A percentile compares a stretch with the other conserved stretches of the same genome.
These are phyloP conservation scores for Helleia helle DNA, from an alignment of 2,888 invertebrate species.

Conservation along the genomic window DNA sequence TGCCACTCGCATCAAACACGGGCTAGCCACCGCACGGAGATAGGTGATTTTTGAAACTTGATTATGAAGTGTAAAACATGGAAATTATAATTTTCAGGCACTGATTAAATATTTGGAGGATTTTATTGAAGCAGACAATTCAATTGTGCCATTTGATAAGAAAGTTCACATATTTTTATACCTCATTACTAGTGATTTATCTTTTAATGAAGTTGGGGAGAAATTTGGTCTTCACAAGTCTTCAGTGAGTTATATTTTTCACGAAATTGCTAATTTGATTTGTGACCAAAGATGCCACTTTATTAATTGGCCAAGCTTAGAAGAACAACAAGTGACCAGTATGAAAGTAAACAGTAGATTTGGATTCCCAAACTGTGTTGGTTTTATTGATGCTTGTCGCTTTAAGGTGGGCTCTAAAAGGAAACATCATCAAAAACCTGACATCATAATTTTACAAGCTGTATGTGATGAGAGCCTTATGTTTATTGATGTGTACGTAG, in stretches of 20 bases:
- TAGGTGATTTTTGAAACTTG: no score
- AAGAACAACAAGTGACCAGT: slow-evolving; percentile 58
- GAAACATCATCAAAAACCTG: slow-evolving; percentile 35
- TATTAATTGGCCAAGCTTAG: slow-evolving; percentile 56
- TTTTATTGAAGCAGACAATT: slow-evolving; percentile 30
- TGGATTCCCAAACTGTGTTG: slow-evolving; percentile 62
- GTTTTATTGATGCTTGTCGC: slow-evolving; percentile 56
- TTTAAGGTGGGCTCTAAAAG: slow-evolving; percentile 47
- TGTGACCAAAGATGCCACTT: slow-evolving; percentile 44
- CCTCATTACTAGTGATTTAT: slow-evolving; percentile 45
- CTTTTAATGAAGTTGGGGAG: slow-evolving; percentile 48
- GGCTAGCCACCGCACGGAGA: no score
- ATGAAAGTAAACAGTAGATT: slow-evolving; percentile 52
- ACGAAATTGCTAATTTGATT: slow-evolving; percentile 46
- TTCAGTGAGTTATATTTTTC: slow-evolving; percentile 49
- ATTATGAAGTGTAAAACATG: no score
- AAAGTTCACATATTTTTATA: slow-evolving; percentile 59
- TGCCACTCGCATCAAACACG: no score
- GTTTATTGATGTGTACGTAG: slow-evolving; percentile 53
- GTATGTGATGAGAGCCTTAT: slow-evolving; percentile 59
- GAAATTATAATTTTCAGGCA: slow-evolving; percentile 37
- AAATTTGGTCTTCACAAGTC: slow-evolving; percentile 56
- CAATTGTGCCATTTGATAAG: slow-evolving; percentile 46
- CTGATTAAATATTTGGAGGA: slow-evolving; percentile 40
- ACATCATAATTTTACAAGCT: slow-evolving; percentile 51